Evolutionary conservation across 37 sponge, comb jelly and placozoan species (phyloP), one percentile per base, ranked within the genome.

Genomic region (Diacarnus erythraeanus): DNA sequence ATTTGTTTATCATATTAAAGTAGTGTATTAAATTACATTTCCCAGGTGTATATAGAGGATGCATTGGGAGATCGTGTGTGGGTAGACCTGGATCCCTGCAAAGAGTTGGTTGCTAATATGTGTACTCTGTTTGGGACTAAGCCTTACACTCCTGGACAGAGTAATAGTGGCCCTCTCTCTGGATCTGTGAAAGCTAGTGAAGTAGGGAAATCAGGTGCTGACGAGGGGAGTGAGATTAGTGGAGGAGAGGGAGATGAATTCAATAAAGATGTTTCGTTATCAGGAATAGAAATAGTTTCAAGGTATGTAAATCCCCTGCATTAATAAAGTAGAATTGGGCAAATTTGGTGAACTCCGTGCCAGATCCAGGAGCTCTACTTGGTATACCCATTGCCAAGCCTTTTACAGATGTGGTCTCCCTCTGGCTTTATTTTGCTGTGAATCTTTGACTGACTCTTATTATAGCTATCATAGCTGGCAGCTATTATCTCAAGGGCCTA

Each of bases 11-110:
- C n/a, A n/a, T n/a, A n/a, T n/a, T n/a, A n/a, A n/a, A n/a, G n/a
- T n/a, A n/a, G n/a, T n/a, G n/a, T n/a, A n/a, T n/a, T n/a, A n/a
- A n/a, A n/a, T n/a, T 54, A 17, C 10, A 54, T 20, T 27, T 25
- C 35, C 36, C 79, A 96, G 90, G 87, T 79, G 15, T 96, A 90
- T 57, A 70, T 96, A 42, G 91, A 96, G 29, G 97, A 96, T 83
- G 81, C 94, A 0, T 68, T 93, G 27, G 84, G 86, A 30, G 94
- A 88, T 29, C 63, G 97, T 34, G 56, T 96, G 12, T 96, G 97
- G 97, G 88, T 87, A 17, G 97, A 96, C 71, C 65, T 87, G 1
- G 83, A 84, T 33, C 54, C 68, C 9, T 93, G 97, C 77, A 80
- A 81, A 58, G 84, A 87, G 39, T 74, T 96, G 2, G 89, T 90